Conservation (phyloP, 2,113 vertebrate species). For the Passer montanus region DNA sequence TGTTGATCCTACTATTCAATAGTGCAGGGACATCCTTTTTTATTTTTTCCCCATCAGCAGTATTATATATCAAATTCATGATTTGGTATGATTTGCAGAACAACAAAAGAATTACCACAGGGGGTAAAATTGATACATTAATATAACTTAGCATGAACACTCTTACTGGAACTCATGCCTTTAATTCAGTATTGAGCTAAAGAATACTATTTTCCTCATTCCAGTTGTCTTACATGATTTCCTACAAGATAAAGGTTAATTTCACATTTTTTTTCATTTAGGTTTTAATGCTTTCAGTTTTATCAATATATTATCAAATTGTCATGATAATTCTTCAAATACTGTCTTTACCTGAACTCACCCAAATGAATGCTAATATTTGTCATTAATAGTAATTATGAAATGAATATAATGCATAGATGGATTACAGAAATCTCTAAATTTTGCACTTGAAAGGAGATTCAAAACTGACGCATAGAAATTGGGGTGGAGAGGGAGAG, state of each 20-base stretch:
- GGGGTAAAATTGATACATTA: background rate
- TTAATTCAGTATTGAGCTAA: background rate
- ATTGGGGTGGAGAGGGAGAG: fast-evolving
- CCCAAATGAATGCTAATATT: background rate
- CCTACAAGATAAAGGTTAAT: background rate
- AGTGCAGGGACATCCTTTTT: background rate
- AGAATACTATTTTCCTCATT: background rate
- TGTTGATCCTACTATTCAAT: background rate
- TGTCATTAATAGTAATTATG: background rate
- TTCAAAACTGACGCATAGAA: background rate
- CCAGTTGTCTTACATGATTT: background rate
- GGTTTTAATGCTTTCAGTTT: background rate
- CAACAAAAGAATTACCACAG: background rate
- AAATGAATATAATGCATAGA: background rate
- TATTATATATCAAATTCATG: constrained; percentile 18
- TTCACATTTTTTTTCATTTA: background rate
- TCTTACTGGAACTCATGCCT: background rate
- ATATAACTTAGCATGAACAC: background rate
- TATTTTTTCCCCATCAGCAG: constrained; percentile 4
- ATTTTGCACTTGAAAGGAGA: background rate
- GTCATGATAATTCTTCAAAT: background rate
- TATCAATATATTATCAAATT: background rate
- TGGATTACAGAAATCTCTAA: background rate
- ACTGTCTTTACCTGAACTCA: background rate
- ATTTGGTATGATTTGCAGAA: background rate